These are phyloP conservation scores for Aspidiotus destructor DNA, from an alignment of 2,888 invertebrate genomes.

Conservation along the genomic window DNA sequence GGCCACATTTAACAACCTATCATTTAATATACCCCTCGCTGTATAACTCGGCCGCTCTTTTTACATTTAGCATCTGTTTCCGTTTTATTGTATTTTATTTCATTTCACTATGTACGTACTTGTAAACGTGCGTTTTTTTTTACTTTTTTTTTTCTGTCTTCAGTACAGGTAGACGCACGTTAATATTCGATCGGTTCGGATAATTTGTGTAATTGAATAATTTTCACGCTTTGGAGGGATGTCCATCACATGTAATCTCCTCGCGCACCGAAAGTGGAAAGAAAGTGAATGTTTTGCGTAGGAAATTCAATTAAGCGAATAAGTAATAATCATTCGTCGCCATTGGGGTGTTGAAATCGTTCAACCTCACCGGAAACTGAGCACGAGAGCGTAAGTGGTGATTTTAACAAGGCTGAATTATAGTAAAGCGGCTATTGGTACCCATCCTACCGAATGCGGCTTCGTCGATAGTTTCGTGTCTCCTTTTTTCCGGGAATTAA, in stretches of 20 bases:
- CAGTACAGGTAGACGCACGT: constrained; percentile 10
- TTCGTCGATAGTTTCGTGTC: too few species aligned
- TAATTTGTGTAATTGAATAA: constrained; percentile 27
- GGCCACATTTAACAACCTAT: constrained; percentile 30
- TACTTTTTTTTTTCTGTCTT: constrained; percentile 5
- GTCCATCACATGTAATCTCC: neutral
- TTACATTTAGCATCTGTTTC: constrained; percentile 27
- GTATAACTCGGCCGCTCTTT: neutral
- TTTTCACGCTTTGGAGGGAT: constrained; percentile 24
- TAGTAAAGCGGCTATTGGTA: too few species aligned
- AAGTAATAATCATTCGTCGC: too few species aligned
- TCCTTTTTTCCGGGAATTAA: too few species aligned
- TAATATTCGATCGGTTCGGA: constrained; percentile 27
- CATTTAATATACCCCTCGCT: constrained; percentile 28
- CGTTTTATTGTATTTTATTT: constrained; percentile 27
- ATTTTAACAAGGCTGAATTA: too few species aligned
- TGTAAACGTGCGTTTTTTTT: constrained; percentile 12
- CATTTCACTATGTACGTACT: constrained; percentile 1
- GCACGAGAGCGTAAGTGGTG: too few species aligned
- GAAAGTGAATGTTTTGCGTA: neutral
- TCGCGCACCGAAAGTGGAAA: neutral
- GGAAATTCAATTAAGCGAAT: neutral
- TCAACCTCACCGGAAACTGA: too few species aligned
- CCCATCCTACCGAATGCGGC: too few species aligned
- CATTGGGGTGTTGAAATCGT: too few species aligned